Base-by-base conservation (phyloP, 2,888 invertebrate species). In the Amorpha juglandis region DNA sequence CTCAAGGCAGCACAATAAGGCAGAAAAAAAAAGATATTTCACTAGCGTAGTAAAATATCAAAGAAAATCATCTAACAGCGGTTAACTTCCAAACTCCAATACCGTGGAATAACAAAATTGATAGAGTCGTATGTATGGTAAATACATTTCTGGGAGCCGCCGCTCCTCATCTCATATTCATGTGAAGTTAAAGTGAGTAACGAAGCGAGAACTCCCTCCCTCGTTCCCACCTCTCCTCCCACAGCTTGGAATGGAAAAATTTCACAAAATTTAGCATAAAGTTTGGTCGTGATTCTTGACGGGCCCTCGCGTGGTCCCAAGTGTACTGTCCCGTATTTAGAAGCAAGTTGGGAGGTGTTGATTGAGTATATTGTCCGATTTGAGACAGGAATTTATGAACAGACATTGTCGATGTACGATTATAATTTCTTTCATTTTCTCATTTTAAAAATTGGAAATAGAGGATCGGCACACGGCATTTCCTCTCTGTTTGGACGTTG, bases 141-240 rank as follows among this genome's bases (percentile, higher is more conserved):
- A 58, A 16, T 58, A 42, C 38, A 42, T 55, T 3, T 4, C 6
- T 16, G 19, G 38, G 42, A 38, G 42, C 11, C 27, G 47, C n/a
- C 21, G 11, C n/a, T 9, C 9, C 58, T 65, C 58, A 63, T 50
- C 62, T 48, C 53, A 50, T 50, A 62, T 51, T 52, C 66, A 66
- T 58, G 19, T 58, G 58, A 58, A 58, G 16, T 58, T 58, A 58
- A 58, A 58, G 58, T 58, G 58, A 58, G 42, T 58, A 58, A 58
- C 42, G 69, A 52, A 64, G 58, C 19, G 19, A 58, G 58, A 42
- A 58, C 19, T 6, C 58, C 14, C 42, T n/a, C 19, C 53, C 6
- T 38, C 16, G 9, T 4, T 16, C 55, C 42, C 42, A 14, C 42
- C 9, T 38, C 38, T 16, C 12, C 38, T 11, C 19, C 3, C 19